phyloP scores from a whole-genome alignment of 2,113 vertebrate genomes.

The Nesospiza acunhae region DNA sequence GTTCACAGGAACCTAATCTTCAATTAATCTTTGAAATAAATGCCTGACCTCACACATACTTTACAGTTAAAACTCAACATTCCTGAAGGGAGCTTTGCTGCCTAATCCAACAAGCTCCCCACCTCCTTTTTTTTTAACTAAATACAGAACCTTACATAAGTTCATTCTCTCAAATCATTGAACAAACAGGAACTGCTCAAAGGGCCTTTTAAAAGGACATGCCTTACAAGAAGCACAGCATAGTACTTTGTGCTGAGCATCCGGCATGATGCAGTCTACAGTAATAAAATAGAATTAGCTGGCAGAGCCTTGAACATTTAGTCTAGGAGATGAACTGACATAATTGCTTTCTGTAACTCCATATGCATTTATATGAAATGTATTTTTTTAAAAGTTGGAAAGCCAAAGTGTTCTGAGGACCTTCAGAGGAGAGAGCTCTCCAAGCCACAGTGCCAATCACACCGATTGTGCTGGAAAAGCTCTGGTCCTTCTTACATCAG shows the following conservation, averaged over 20 bases:
- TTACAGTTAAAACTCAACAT: slow-evolving; percentile 51
- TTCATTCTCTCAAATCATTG: neutral
- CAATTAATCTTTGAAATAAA: slow-evolving; percentile 58
- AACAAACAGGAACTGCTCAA: neutral
- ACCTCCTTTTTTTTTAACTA: neutral
- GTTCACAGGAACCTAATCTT: slow-evolving; percentile 58
- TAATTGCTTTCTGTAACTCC: neutral
- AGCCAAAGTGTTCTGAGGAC: neutral
- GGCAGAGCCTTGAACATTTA: neutral
- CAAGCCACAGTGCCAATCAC: neutral
- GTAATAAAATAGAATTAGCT: neutral
- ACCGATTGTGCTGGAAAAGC: neutral
- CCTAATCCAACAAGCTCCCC: slow-evolving; percentile 29
- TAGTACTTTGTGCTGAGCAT: neutral
- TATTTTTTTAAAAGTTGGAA: neutral
- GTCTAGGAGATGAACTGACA: neutral
- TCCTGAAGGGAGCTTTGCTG: slow-evolving; percentile 45
- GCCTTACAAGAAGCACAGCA: neutral
- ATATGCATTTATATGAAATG: neutral
- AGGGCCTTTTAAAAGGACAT: neutral
- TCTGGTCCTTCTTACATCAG: neutral
- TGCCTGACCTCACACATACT: slow-evolving; percentile 45
- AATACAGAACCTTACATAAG: neutral
- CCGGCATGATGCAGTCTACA: neutral
- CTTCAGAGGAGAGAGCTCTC: neutral